Evolutionary conservation across 2,797 vertebrate species (phyloP).

Genomic region (Sparidentex hasta): DNA sequence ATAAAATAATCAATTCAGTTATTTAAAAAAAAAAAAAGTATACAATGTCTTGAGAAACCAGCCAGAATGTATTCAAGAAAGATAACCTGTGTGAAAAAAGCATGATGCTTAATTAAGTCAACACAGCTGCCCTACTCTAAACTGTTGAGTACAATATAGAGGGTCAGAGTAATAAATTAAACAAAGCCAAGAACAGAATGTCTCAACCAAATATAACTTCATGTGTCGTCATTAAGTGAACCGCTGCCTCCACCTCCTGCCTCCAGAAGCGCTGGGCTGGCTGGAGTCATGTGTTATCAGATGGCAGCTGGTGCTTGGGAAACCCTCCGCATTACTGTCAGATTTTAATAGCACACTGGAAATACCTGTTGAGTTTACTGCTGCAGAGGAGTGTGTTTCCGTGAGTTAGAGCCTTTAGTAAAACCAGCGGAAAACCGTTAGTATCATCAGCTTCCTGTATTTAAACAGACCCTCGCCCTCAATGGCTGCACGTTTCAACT

Average conservation of each 20-base stretch:
- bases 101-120: not conserved
- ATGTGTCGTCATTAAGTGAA: not conserved
- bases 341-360: not conserved
- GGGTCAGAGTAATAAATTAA: not conserved
- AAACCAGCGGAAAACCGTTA: conserved; percentile 5
- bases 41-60: not conserved
- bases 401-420: too few species aligned
- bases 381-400: not conserved
- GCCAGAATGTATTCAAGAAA: not conserved
- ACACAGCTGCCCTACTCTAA: not conserved
- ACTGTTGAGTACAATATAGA: not conserved
- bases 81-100: not conserved
- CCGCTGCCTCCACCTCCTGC: not conserved
- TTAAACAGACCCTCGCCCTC: too few species aligned
- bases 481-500: not conserved
- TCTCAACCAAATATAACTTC: conserved; percentile 7
- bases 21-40: not conserved
- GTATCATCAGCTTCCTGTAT: conserved; percentile 23
- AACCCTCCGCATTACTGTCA: not conserved
- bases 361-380: not conserved
- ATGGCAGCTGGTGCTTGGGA: not conserved
- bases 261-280: not conserved
- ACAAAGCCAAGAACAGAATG: not conserved
- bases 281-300: not conserved
- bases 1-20: not conserved